Base-by-base conservation (phyloP, 2,888 invertebrate species). In the Tetragonisca angustula region DNA sequence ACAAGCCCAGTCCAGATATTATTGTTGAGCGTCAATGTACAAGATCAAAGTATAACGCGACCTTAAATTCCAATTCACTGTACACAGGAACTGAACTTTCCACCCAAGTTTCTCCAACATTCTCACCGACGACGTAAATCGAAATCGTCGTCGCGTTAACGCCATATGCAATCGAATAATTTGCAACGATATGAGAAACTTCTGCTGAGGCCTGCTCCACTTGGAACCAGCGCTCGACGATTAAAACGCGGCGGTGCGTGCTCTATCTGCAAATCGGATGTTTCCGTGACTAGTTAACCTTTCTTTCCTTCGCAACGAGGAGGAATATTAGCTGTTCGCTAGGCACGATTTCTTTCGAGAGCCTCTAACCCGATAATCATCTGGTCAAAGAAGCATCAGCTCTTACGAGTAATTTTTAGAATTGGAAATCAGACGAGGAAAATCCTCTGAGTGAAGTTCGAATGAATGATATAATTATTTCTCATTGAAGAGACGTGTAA, bases 231-330 rank as follows among this genome's bases (percentile, higher is more conserved):
- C 19, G 56, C 50, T 67, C 17, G 65, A 73, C 17, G 27, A 67
- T 73, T 32, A 56, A 75, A 79, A 64, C 49, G 9, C 19, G 32
- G 17, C 4, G 32, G n/a, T n/a, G 24, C 75, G 83, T 81, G 83
- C 56, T 21, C 50, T 83, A 83, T 83, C 81, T 4, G 6, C 2
- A 19, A 15, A 83, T 83, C 83, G n/a, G n/a, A 6, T 6, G 70
- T 74, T 70, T 62, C 69, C 79, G 69, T 74, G 79, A 74, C 81
- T 81, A 56, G 79, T 79, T 81, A 78, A 78, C 49, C 36, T 68
- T 54, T 59, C 72, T 27, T 68, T 54, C 15, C 72, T 27, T 67
- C 62, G 32, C 50, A 54, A 52, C 3, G 67, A 56, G 15, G 24
- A 49, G 50, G 49, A 65, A 62, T 56, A 64, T 78, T 73, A 32